Conservation (phyloP, 2,888 invertebrate genomes). For the Aelia acuminata region DNA sequence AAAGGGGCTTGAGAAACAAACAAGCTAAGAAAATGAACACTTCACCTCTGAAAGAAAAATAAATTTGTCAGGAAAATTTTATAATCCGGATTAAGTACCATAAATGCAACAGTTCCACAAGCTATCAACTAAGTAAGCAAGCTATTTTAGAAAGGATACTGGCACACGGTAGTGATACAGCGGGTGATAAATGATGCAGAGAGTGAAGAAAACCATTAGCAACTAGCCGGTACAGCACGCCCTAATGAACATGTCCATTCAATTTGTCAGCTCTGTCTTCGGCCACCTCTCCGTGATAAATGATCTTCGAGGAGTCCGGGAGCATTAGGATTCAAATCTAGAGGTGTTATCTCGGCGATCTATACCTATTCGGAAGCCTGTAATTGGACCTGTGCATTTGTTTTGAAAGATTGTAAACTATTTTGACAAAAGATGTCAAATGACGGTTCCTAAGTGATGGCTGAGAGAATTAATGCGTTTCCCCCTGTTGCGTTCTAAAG, state of each 20-base stretch:
- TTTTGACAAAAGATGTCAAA: no score
- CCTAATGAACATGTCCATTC: not conserved
- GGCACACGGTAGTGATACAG: not conserved
- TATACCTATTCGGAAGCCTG: not conserved
- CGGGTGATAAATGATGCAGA: constrained; percentile 5
- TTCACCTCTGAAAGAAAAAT: no score
- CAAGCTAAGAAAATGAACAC: no score
- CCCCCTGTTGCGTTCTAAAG: no score
- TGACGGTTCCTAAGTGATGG: no score
- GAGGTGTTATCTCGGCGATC: not conserved
- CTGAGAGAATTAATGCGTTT: no score
- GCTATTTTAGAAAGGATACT: not conserved
- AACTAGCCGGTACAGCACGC: not conserved
- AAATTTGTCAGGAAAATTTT: no score
- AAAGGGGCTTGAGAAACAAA: no score
- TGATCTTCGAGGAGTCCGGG: not conserved
- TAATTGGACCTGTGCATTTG: not conserved
- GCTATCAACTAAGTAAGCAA: not conserved
- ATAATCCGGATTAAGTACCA: no score
- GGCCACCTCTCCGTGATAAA: not conserved
- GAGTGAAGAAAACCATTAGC: constrained; percentile 18
- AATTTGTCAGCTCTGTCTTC: constrained; percentile 11
- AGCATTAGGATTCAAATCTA: not conserved
- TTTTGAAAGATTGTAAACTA: not conserved
- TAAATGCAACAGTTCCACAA: no score